Percentiles rank a stretch among this genome's conserved stretches.
Evolutionary conservation across 2,113 vertebrate species (phyloP).

Genomic region (Mustela lutreola): DNA sequence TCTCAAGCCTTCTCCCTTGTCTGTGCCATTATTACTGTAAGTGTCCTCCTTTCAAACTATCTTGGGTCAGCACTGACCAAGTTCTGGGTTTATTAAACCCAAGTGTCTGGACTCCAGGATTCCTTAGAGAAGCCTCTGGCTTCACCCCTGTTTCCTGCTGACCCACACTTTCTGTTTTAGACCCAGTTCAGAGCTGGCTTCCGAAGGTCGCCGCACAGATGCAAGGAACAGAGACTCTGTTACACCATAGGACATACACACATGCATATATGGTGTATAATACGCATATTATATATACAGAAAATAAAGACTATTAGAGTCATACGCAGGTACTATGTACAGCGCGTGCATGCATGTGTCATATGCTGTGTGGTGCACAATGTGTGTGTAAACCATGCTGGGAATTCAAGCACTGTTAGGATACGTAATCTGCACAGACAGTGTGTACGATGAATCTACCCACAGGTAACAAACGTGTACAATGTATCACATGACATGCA

Average conservation of each 20-base stretch:
- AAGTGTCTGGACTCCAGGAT: not conserved
- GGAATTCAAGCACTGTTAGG: not conserved
- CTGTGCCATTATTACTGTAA: not conserved
- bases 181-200: not conserved
- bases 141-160: not conserved
- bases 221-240: not conserved
- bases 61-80: not conserved
- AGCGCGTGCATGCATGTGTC: too few relatives aligned
- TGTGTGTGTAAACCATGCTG: not conserved
- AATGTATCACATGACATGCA: not conserved
- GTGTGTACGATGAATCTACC: too few relatives aligned
- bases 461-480: too few relatives aligned
- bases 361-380: too few relatives aligned
- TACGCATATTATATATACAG: not conserved
- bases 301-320: not conserved
- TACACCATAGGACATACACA: accelerated
- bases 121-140: not conserved
- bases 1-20: too few relatives aligned
- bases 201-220: not conserved
- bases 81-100: not conserved
- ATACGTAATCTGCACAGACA: too few relatives aligned
- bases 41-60: not conserved
- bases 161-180: not conserved
- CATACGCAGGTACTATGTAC: not conserved
- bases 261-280: accelerated